Conservation (phyloP, 2,113 vertebrate genomes). For the Ptychochromis oligacanthus region DNA sequence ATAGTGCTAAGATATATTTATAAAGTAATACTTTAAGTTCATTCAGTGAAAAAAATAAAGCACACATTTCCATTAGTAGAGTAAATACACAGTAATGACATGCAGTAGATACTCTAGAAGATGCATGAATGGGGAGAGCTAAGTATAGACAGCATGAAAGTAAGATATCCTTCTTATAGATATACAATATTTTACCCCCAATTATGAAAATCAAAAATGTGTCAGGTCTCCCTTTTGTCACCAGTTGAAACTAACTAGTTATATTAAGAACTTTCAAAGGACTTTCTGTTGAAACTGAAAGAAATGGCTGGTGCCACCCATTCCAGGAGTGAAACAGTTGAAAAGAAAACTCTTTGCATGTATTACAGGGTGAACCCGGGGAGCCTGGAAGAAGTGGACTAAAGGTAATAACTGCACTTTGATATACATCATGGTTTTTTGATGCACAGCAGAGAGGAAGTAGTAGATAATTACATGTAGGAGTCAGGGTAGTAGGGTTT, state of each 20-base stretch:
- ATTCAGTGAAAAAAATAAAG: background rate
- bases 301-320: background rate
- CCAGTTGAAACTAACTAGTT: background rate
- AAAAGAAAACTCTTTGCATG: conserved; percentile 16
- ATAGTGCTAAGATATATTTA: no score
- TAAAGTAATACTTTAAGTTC: background rate
- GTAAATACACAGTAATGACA: background rate
- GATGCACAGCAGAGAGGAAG: background rate
- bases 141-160: background rate
- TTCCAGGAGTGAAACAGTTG: background rate
- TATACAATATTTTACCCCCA: background rate
- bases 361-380: conserved; percentile 93
- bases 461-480: background rate
- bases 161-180: background rate
- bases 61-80: background rate
- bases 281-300: background rate
- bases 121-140: background rate
- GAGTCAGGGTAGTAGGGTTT: background rate
- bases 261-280: background rate
- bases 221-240: background rate
- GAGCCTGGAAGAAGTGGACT: conserved; percentile 91
- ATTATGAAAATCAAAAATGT: background rate
- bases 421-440: background rate
- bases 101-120: background rate
- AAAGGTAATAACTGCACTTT: conserved; percentile 85